Conservation (phyloP, 2,797 vertebrate species). For the Schizothorax lantsangensis region DNA sequence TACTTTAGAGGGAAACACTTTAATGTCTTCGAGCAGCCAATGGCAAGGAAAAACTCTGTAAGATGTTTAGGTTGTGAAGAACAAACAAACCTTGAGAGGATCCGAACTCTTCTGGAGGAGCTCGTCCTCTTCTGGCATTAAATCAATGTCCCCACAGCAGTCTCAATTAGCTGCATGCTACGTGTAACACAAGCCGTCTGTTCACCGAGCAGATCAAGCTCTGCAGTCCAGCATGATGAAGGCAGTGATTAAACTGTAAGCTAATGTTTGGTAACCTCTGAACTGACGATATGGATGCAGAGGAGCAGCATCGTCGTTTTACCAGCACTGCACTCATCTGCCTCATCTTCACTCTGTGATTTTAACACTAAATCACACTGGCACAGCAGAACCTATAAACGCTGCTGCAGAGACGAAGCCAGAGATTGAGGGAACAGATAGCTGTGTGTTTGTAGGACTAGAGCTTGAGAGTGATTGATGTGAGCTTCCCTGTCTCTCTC, state of each 20-base stretch:
- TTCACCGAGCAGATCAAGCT: background rate
- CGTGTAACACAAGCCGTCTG: background rate
- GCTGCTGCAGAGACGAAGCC: background rate
- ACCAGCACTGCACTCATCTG: constrained; percentile 3
- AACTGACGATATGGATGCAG: background rate
- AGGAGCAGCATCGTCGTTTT: background rate
- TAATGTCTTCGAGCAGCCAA: background rate
- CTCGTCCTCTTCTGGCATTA: background rate
- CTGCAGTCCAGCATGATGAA: background rate
- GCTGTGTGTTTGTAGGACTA: background rate
- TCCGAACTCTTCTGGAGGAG: background rate
- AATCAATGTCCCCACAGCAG: background rate
- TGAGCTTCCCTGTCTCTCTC: background rate
- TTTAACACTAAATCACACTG: background rate
- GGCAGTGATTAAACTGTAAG: background rate
- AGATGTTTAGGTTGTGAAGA: background rate
- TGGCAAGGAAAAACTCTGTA: background rate
- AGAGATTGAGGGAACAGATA: background rate
- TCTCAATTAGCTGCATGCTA: background rate
- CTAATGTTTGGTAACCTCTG: background rate
- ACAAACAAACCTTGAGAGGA: background rate
- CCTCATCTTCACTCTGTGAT: background rate
- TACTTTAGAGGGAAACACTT: too few relatives aligned
- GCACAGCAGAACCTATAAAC: background rate
- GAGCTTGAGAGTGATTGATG: background rate